Percentiles rank a stretch among this genome's conserved stretches.
These are phyloP conservation scores for Bambusicola thoracicus DNA, from an alignment of 2,113 vertebrate genomes.

Conservation along the genomic window DNA sequence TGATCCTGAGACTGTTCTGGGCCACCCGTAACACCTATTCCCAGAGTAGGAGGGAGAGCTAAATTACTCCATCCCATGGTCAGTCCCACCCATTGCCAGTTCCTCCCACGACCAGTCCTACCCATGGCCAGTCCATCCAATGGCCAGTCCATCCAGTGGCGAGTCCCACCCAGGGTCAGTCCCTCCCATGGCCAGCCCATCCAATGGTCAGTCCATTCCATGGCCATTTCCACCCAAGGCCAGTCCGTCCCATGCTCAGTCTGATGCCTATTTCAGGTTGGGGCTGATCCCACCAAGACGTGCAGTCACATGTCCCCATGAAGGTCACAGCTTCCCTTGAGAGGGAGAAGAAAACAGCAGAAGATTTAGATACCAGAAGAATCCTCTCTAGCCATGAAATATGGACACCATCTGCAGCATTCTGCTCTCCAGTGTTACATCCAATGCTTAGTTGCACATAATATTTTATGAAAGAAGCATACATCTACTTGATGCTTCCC, in stretches of 20 bases:
- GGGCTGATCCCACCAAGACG: not conserved
- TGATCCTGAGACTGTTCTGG: not conserved
- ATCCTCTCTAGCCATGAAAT: not conserved
- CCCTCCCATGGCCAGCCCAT: no score
- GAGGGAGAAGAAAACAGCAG: not conserved
- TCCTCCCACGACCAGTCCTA: no score
- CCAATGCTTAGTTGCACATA: not conserved
- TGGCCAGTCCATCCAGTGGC: no score
- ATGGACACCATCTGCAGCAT: not conserved
- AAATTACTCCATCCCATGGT: not conserved
- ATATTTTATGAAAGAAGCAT: not conserved
- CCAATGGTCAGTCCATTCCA: no score
- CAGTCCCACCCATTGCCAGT: no score
- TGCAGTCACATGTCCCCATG: not conserved
- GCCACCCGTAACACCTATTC: not conserved
- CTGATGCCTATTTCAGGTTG: fast-evolving
- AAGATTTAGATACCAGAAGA: not conserved
- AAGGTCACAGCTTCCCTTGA: not conserved
- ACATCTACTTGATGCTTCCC: not conserved
- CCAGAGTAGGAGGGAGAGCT: not conserved
- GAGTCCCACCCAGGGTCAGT: not conserved
- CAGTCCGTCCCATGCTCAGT: no score
- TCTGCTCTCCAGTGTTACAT: not conserved
- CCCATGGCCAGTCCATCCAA: no score
- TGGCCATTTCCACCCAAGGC: not conserved